Evolutionary conservation across 2,113 vertebrate species (phyloP), one percentile per base, ranked within the genome.

Genomic region (Colistium nudipinnis): DNA sequence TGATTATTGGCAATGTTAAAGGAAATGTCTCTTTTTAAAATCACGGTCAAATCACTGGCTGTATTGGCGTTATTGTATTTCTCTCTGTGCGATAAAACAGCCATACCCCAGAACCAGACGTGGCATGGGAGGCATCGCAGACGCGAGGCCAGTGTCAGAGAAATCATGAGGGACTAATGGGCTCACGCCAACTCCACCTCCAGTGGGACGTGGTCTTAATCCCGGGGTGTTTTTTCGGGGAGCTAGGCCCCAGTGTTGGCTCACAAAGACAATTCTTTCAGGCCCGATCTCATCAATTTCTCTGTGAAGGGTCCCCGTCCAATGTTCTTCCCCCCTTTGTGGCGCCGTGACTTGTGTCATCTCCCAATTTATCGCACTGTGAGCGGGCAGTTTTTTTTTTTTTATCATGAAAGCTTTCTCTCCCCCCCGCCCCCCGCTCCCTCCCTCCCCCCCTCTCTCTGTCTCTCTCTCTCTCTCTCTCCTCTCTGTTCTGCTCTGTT

Each of bases 291-390:
- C 82, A 91, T 90, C 88, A 85, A 71, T 80, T 88, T 82, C 81
- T 91, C 78, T 86, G 65, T 82, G 86, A 88, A 88, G 86, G 85
- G 89, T 87, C 89, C 88, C 82, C 76, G 80, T 91, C 87, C 88
- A 91, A 90, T 91, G 90, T 92, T 90, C 91, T 86, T n/a, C n/a
- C 74, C 76, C 71, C 88, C 87, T 91, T 92, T 92, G 90, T 91
- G 91, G 86, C 85, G 85, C 88, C 80, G 67, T 86, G 88, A 90
- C 87, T 91, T 91, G 90, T 92, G 87, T 91, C 90, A 92, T 90
- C 89, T 88, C 70, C 82, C 91, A 92, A 93, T 93, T 93, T 92
- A 93, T 91, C 80, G 70, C 87, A 72, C 80, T 81, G 86, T 85
- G 88, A 90, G 84, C 81, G 89, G 85, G 84, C 87, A 91, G 87